Evolutionary conservation across 1,140 invertebrate genomes (phyloP).

Genomic region (Drosophila chauvacae): DNA sequence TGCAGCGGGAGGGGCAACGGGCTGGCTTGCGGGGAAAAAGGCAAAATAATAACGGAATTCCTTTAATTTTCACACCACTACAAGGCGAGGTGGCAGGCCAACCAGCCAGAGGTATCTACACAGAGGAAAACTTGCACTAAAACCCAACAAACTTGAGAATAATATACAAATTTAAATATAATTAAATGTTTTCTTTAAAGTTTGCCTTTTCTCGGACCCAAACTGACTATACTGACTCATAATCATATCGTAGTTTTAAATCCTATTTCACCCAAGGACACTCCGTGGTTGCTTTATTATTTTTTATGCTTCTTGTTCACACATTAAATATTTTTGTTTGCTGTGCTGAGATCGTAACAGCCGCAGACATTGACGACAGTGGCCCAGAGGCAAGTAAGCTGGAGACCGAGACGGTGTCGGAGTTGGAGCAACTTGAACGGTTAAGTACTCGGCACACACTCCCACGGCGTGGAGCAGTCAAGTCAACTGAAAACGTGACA

Average conservation of each 20-base stretch:
- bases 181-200: background rate
- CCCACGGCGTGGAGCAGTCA: conserved; percentile 68
- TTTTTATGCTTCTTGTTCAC: background rate
- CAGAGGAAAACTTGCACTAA: background rate
- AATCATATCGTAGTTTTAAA: background rate
- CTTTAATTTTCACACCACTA: conserved; percentile 80
- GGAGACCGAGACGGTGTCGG: conserved; percentile 25
- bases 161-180: background rate
- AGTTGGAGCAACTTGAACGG: conserved; percentile 73
- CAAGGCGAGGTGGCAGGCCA: conserved; percentile 42
- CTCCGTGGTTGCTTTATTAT: background rate
- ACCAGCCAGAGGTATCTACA: conserved; percentile 15
- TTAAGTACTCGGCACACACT: conserved; percentile 76
- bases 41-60: conserved; percentile 82
- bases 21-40: conserved; percentile 47
- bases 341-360: conserved; percentile 19
- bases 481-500: conserved; percentile 83
- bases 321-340: conserved; percentile 3
- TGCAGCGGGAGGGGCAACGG: conserved; percentile 4
- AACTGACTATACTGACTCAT: background rate
- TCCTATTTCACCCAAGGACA: background rate
- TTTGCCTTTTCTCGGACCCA: too few species aligned
- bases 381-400: conserved; percentile 57
- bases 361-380: conserved; percentile 75
- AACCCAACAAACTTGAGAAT: too few species aligned